Percentiles rank a stretch among this genome's conserved stretches.
Conservation (phyloP, 1,140 invertebrate species). For the Diprion similis region DNA sequence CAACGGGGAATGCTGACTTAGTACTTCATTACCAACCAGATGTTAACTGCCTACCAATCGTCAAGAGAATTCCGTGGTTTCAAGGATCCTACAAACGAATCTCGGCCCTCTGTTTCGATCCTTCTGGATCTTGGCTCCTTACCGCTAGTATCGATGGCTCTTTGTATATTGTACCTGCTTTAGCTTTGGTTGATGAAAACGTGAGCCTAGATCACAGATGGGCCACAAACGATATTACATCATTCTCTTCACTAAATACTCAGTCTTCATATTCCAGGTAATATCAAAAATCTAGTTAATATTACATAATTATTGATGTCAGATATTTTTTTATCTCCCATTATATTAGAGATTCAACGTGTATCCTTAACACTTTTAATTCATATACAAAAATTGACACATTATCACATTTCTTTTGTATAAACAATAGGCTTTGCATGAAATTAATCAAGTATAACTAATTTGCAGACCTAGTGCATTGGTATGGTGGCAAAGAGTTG, state of each 20-base stretch:
- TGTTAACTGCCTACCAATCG: constrained; percentile 53
- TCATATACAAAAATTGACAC: neutral
- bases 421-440: constrained; percentile 22
- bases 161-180: constrained; percentile 68
- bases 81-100: constrained; percentile 66
- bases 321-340: neutral
- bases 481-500: constrained; percentile 77
- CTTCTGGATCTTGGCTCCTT: constrained; percentile 73
- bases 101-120: constrained; percentile 73
- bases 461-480: constrained; percentile 60
- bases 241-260: constrained; percentile 59
- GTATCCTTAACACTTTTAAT: neutral
- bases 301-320: neutral
- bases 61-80: constrained; percentile 76
- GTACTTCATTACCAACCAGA: constrained; percentile 54
- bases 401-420: neutral
- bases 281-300: neutral
- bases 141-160: constrained; percentile 67
- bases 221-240: constrained; percentile 64
- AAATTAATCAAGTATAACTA: constrained; percentile 36
- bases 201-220: constrained; percentile 66
- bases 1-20: constrained; percentile 48
- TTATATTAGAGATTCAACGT: neutral
- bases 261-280: constrained; percentile 65
- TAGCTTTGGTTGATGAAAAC: constrained; percentile 64